Percentiles rank a stretch among this genome's conserved stretches.
Evolutionary conservation across 2,797 vertebrate species (phyloP).

Genomic region (Champsocephalus gunnari): DNA sequence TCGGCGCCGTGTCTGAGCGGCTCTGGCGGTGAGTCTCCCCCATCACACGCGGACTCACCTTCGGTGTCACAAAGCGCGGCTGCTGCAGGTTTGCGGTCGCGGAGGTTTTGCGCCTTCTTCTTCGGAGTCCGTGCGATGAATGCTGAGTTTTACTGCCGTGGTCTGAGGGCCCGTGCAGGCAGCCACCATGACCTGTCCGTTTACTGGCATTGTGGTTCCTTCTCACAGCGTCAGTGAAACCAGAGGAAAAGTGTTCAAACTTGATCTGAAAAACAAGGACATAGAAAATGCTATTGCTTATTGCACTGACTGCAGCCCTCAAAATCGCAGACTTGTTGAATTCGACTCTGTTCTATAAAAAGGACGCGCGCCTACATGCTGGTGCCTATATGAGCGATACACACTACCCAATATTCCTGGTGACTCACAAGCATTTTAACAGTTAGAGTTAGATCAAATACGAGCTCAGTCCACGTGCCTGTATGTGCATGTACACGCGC

Average conservation of each 20-base stretch:
- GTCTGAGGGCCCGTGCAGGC: conserved; percentile 53
- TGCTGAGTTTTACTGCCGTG: conserved; percentile 51
- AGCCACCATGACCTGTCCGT: conserved; percentile 59
- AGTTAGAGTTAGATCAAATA: conserved; percentile 25
- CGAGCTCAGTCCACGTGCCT: neutral
- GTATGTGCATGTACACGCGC: neutral
- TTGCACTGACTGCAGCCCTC: neutral
- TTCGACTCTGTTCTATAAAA: conserved; percentile 24
- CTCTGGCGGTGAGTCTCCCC: neutral
- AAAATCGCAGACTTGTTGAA: conserved; percentile 59
- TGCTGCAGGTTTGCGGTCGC: conserved; percentile 68
- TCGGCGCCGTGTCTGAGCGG: neutral
- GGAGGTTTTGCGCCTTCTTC: conserved; percentile 70
- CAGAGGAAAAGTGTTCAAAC: conserved; percentile 86
- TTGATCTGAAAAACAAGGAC: conserved; percentile 80
- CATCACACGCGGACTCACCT: conserved; percentile 65
- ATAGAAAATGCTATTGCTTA: neutral
- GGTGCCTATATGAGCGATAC: conserved; percentile 17
- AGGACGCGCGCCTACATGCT: conserved; percentile 23
- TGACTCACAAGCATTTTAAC: conserved; percentile 40
- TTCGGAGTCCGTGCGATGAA: conserved; percentile 59
- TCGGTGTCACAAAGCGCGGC: conserved; percentile 77
- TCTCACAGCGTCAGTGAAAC: conserved; percentile 83
- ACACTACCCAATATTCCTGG: conserved; percentile 13
- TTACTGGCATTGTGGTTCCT: conserved; percentile 72